Conservation (phyloP, 2,888 invertebrate species). For the Hyposoter dolosus region DNA sequence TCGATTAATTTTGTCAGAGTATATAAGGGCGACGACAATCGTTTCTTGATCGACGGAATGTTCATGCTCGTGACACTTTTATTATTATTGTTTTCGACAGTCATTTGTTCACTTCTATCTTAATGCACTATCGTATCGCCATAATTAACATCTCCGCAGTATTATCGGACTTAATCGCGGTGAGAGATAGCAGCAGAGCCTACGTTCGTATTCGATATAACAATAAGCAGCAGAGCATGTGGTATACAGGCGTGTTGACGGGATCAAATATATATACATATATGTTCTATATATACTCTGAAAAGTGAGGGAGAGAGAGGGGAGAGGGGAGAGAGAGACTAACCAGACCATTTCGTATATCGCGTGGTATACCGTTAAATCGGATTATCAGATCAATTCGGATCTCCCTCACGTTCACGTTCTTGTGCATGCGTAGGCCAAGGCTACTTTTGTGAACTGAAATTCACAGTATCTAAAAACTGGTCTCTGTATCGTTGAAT, state of each 20-base stretch:
- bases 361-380: conserved; percentile 65
- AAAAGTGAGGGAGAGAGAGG: conserved; percentile 13
- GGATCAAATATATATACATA: conserved; percentile 59
- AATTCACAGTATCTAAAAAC: conserved; percentile 16
- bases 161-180: conserved; percentile 52
- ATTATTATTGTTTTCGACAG: conserved; percentile 19
- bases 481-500: not conserved
- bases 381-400: conserved; percentile 69
- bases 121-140: conserved; percentile 28
- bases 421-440: conserved; percentile 17
- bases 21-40: not conserved
- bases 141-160: conserved; percentile 51
- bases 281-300: conserved; percentile 42
- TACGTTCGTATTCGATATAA: conserved; percentile 51
- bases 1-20: conserved; percentile 39
- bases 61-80: conserved; percentile 16
- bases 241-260: conserved; percentile 61
- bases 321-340: conserved; percentile 40
- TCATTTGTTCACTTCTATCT: conserved; percentile 13
- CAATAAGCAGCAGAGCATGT: conserved; percentile 63
- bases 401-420: conserved; percentile 24
- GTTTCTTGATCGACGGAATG: not conserved
- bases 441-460: conserved; percentile 28
- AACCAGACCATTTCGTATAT: conserved; percentile 61
- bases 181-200: conserved; percentile 54